These are phyloP conservation scores for Syngnathus floridae DNA, from an alignment of 2,113 vertebrate species.

Conservation along the genomic window DNA sequence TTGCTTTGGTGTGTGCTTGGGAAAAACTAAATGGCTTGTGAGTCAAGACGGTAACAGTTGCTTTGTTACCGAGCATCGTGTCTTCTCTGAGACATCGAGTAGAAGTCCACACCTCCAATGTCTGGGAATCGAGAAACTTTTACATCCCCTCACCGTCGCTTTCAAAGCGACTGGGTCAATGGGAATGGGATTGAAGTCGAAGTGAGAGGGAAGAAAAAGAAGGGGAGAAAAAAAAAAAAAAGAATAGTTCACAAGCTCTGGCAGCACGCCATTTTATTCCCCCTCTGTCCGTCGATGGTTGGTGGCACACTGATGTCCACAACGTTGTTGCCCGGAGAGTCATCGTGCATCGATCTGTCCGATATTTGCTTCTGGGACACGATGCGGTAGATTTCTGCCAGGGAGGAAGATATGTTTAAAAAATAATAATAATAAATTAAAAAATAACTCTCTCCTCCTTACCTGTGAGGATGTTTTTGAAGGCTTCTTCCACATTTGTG, in stretches of 20 bases:
- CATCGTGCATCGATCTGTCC: constrained; percentile 83
- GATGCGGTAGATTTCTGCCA: constrained; percentile 92
- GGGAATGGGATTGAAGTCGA: constrained; percentile 58
- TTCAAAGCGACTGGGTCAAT: constrained; percentile 62
- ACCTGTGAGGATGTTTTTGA: constrained; percentile 98
- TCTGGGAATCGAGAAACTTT: constrained; percentile 29
- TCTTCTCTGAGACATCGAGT: constrained; percentile 30
- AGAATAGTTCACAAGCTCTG: constrained; percentile 86
- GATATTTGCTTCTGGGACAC: constrained; percentile 97
- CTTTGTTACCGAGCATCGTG: constrained; percentile 36
- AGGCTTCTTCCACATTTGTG: constrained; percentile 96
- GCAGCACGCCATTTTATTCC: constrained; percentile 92
- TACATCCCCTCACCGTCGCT: constrained; percentile 66
- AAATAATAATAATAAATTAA: not conserved
- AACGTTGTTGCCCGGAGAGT: constrained; percentile 95
- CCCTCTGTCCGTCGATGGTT: constrained; percentile 88
- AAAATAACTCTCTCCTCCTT: not conserved
- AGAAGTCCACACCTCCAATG: constrained; percentile 21
- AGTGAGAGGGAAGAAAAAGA: constrained; percentile 52
- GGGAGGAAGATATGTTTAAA: not conserved
- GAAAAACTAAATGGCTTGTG: constrained; percentile 9
- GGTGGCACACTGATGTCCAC: constrained; percentile 96
- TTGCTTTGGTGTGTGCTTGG: not conserved
- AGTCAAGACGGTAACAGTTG: constrained; percentile 51
- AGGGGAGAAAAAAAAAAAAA: constrained; percentile 29